Conservation (phyloP, 92 coral and sea anemone genomes). For the Diadumene lineata region DNA sequence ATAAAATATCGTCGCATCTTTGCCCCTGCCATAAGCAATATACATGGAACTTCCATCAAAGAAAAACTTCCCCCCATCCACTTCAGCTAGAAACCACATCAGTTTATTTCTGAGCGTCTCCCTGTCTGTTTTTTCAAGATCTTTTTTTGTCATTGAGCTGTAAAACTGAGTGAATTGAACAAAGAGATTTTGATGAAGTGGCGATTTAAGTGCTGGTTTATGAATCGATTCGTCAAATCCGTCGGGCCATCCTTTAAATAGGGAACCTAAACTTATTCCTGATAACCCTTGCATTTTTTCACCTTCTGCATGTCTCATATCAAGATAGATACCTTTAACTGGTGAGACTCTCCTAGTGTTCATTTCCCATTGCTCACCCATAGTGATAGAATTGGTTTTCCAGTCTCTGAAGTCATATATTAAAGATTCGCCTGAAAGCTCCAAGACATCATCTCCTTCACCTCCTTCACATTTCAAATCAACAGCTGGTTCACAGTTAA, state of each 20-base stretch:
- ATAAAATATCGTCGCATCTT: too few species aligned
- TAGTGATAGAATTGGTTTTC: background rate
- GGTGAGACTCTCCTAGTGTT: background rate
- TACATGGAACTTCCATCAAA: conserved; percentile 27
- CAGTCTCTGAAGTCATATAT: background rate
- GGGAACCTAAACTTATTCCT: conserved; percentile 23
- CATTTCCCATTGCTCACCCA: conserved; percentile 17
- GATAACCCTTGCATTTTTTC: too few species aligned
- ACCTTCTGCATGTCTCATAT: conserved; percentile 11
- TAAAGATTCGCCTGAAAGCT: conserved; percentile 15
- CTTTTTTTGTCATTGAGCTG: too few species aligned
- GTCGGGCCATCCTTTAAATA: conserved; percentile 26
- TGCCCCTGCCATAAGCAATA: background rate
- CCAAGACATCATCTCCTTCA: conserved; percentile 16
- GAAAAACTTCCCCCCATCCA: background rate
- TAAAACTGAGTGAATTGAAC: background rate
- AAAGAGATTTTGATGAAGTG: background rate
- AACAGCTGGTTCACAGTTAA: conserved; percentile 17
- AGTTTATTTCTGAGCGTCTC: background rate
- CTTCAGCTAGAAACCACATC: conserved; percentile 19
- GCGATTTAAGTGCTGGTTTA: conserved; percentile 16
- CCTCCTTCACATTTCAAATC: conserved; percentile 8
- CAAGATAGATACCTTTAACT: conserved; percentile 22
- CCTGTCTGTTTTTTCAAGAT: too few species aligned
- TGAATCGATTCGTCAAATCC: conserved; percentile 19